Conservation (phyloP, 2,113 vertebrate species). For the Mustela lutreola region DNA sequence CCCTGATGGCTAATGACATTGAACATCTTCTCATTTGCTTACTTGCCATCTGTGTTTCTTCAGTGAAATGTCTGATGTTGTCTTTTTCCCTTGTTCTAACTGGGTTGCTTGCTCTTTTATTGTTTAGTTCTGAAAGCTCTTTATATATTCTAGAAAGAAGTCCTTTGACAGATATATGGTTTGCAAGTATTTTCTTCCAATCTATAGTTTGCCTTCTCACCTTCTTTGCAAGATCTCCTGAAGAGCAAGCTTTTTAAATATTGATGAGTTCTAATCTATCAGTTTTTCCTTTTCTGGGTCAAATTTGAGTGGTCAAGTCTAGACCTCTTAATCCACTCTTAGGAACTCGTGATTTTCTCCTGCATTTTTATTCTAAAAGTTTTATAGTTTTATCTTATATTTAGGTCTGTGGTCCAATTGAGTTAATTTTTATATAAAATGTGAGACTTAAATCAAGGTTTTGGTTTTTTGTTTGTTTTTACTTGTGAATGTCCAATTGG, state of each 20-base stretch:
- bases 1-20: background rate
- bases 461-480: background rate
- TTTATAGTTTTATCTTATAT: background rate
- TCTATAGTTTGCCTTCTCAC: background rate
- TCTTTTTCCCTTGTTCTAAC: constrained; percentile 56
- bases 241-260: constrained; percentile 17
- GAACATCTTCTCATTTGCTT: constrained; percentile 11
- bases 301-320: background rate
- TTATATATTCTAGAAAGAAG: background rate
- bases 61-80: background rate
- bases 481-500: background rate
- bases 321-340: background rate
- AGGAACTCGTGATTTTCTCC: background rate
- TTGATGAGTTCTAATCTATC: background rate
- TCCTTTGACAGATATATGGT: background rate
- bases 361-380: background rate
- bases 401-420: background rate
- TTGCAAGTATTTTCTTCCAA: background rate
- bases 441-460: background rate
- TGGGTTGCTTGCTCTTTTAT: constrained; percentile 17
- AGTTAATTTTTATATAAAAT: background rate
- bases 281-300: constrained; percentile 24
- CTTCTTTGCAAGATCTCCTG: constrained; percentile 3
- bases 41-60: constrained; percentile 42
- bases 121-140: constrained; percentile 29